phyloP scores from a whole-genome alignment of 2,797 vertebrate species.

The Sebastes vulpes region DNA sequence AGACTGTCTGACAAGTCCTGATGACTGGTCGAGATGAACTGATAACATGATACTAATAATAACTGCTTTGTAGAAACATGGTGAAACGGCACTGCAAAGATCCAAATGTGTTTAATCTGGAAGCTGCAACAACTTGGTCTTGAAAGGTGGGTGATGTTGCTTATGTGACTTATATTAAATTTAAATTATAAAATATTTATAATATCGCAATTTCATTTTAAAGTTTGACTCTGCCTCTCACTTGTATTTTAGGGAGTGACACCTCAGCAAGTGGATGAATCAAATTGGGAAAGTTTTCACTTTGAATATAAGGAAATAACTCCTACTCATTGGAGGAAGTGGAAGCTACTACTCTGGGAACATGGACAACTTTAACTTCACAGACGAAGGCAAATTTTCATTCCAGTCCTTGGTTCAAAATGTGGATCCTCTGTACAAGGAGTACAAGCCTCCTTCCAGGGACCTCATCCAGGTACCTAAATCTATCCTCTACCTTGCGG shows the following conservation, averaged over 20 bases:
- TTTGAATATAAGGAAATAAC: conserved; percentile 45
- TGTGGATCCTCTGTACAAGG: conserved; percentile 80
- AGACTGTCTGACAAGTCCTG: not conserved
- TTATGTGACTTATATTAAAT: not conserved
- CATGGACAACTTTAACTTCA: conserved; percentile 75
- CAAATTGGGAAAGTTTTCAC: not conserved
- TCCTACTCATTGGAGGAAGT: not conserved
- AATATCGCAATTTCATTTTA: not conserved
- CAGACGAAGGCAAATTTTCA: conserved; percentile 44
- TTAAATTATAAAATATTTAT: too few relatives aligned
- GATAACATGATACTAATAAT: not conserved
- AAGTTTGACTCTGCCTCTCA: not conserved
- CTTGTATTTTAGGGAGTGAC: conserved; percentile 9
- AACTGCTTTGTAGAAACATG: not conserved
- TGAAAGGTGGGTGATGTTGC: conserved; percentile 45
- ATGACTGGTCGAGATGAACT: not conserved
- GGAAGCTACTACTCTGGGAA: conserved; percentile 41
- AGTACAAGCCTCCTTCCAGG: conserved; percentile 86
- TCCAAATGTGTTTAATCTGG: conserved; percentile 8
- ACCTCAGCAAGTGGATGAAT: conserved; percentile 16
- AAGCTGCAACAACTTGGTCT: conserved; percentile 6
- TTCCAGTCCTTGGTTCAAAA: conserved; percentile 74
- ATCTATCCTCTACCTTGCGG: conserved; percentile 85
- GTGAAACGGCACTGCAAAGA: not conserved
- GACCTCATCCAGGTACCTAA: conserved; percentile 88